These are phyloP conservation scores for Decapterus maruadsi DNA, from an alignment of 2,797 vertebrate species.

Conservation along the genomic window DNA sequence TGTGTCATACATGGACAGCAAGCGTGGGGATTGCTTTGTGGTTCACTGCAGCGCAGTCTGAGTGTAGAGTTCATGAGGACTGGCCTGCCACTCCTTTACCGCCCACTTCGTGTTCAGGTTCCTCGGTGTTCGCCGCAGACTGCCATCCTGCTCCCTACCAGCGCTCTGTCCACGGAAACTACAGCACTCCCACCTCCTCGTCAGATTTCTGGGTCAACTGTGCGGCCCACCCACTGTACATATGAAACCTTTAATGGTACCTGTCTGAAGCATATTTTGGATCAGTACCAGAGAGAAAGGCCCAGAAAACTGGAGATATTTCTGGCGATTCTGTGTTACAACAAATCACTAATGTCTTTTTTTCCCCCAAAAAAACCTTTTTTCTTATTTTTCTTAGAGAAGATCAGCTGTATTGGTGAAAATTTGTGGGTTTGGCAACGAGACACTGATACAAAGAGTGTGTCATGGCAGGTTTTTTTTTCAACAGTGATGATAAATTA, in stretches of 20 bases:
- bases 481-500: constrained; percentile 34
- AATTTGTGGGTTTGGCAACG: constrained; percentile 17
- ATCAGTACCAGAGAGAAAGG: not conserved
- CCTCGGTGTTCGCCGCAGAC: constrained; percentile 39
- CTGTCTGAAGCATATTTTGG: constrained; percentile 1
- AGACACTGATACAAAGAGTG: not conserved
- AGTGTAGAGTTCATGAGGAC: constrained; percentile 26
- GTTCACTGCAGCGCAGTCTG: constrained; percentile 26
- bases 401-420: constrained; percentile 5
- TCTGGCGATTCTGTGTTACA: not conserved
- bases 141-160: constrained; percentile 35
- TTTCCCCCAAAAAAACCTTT: not conserved
- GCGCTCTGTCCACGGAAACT: constrained; percentile 24
- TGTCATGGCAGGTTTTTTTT: constrained; percentile 2
- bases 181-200: not conserved
- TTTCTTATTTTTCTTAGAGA: constrained; percentile 6
- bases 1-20: constrained; percentile 1
- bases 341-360: constrained; percentile 11
- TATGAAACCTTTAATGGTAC: constrained; percentile 25
- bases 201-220: constrained; percentile 20
- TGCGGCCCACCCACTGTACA: constrained; percentile 54
- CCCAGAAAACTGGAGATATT: constrained; percentile 7
- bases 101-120: constrained; percentile 21
- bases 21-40: constrained; percentile 17
- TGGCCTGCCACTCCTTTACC: constrained; percentile 32